Conservation (phyloP, 2,113 vertebrate genomes). For the zebrafish (Danio rerio) region GRCz12tu NC_133192.1:32364001-32364500, state of each 20-base stretch:
- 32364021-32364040: conserved; percentile 50
- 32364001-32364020: conserved; percentile 69
- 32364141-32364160: not conserved
- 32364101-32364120: conserved; percentile 31
- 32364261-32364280: not conserved
- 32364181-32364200: conserved; percentile 99
- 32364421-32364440: not conserved
- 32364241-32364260: conserved; percentile 62
- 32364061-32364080: conserved; percentile 92
- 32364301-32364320: not conserved
- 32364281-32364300: not conserved
- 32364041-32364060: conserved; percentile 75
- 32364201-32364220: conserved; percentile 96
- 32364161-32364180: conserved; percentile 70
- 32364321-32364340: conserved; percentile 45
- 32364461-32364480: too few relatives aligned
- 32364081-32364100: conserved; percentile 96
- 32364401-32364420: conserved; percentile 80
- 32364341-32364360: conserved; percentile 98
- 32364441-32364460: too few relatives aligned
- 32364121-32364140: not conserved
- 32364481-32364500: too few relatives aligned
- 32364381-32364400: conserved; percentile 88
- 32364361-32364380: conserved; percentile 93
- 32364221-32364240: conserved; percentile 99